Evolutionary conservation across 2,113 vertebrate genomes (phyloP).

Genomic region (Tapirus terrestris): DNA sequence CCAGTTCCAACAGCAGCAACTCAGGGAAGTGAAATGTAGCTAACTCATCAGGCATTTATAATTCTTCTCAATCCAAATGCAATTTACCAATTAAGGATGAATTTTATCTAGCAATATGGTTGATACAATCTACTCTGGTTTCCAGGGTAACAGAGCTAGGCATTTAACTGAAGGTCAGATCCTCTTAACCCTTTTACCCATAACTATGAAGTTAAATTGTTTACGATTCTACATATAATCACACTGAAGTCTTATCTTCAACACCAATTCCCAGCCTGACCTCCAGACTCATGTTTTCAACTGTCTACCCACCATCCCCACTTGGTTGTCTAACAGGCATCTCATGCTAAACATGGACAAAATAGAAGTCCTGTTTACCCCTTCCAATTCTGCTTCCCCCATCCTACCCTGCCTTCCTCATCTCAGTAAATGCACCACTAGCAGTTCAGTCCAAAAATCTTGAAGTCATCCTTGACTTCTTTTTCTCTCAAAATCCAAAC

Average conservation of each 20-base stretch:
- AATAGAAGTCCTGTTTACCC: background rate
- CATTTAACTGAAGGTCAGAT: background rate
- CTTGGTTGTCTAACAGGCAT: background rate
- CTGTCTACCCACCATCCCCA: background rate
- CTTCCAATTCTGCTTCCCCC: background rate
- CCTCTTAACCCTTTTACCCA: background rate
- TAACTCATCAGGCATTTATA: too few species aligned
- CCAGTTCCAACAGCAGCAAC: too few species aligned
- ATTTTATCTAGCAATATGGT: background rate
- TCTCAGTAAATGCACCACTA: background rate
- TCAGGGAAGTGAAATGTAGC: too few species aligned
- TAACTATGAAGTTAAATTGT: background rate
- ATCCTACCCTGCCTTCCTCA: background rate
- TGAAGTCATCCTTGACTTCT: background rate
- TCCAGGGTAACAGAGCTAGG: background rate
- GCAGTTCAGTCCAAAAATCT: background rate
- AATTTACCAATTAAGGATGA: background rate
- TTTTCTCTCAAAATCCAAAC: background rate
- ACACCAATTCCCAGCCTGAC: background rate
- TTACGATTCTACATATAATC: background rate
- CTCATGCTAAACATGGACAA: background rate
- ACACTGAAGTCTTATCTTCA: background rate
- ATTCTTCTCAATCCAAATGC: background rate
- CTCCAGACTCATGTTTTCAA: background rate
- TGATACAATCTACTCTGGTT: background rate